Base-by-base conservation (phyloP, 2,888 invertebrate species). In the Labia minor region DNA sequence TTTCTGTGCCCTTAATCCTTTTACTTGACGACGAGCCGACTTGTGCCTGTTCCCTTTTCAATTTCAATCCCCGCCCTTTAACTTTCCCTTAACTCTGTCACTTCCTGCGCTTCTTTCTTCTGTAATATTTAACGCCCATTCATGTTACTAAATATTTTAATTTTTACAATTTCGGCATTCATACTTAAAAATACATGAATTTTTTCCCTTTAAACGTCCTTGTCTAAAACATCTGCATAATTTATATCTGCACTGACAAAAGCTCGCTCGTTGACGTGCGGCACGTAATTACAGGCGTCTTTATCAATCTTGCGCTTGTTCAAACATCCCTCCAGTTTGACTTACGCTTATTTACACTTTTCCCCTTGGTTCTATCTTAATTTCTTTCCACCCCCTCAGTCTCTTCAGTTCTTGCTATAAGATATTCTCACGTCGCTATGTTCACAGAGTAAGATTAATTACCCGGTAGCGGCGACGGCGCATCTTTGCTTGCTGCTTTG, bases 391-490 rank as follows among this genome's bases (percentile, higher is more conserved):
- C 49, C 49, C 49, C 49, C 6, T 11, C 49, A 49, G n/a, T 49
- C 49, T 49, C 49, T 49, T 49, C 49, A 49, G 49, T 49, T 49
- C 49, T 49, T 49, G 49, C 49, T 49, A 49, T 49, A 49, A 49
- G 49, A 49, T 49, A 49, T 49, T 49, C 49, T 49, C 49, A 49
- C 49, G 49, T 49, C 49, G 49, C 49, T 49, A 49, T 49, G 49
- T 49, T 72, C 72, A 69, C 72, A 70, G 70, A 72, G 71, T 72
- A 76, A 76, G 77, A 77, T 77, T 77, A 77, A 77, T 77, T 76
- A 73, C 75, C 72, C 68, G 49, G 49, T 49, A 16, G 49, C 49
- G 49, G 49, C 72, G 72, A 71, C 74, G 75, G 75, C 76, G 74
- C 73, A 74, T 73, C 71, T 74, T 74, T 74, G 74, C 74, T 73